Evolutionary conservation across 2,797 vertebrate genomes (phyloP), one percentile per base, ranked within the genome.

Genomic region (Manis javanica): DNA sequence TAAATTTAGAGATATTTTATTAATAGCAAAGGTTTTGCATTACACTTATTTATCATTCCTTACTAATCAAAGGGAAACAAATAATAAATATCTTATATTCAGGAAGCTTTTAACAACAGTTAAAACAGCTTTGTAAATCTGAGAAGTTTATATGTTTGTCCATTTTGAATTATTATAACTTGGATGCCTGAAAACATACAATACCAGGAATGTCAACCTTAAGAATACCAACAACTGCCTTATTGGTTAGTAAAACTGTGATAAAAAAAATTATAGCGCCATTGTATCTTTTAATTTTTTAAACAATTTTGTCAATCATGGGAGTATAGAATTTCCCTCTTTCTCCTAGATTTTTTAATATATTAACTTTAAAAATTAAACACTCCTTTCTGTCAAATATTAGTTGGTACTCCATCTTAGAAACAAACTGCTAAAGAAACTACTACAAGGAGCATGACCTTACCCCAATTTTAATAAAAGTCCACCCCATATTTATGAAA

Each of bases 1-100:
- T 59, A 1, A 96, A 86, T 87, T 87, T 90, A 74, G 97, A 90
- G 94, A 96, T 92, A 81, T 83, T 96, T 93, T 97, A 69, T 57
- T 77, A 98, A 97, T 90, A 97, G 72, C 88, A 95, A 98, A 98
- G 93, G 92, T 93, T 31, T 96, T 97, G 92, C 64, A 46, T 81
- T 16, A 2, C 66, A 55, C 91, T 98, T 63, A 0, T 96, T 93
- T 91, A 87, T 90, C 97, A 97, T 95, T 87, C 49, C 79, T 95
- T 91, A 86, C 37, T 90, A 98, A 79, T 97, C 85, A 91, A 95
- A 97, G 66, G 75, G 95, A 97, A 94, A 87, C 66, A 78, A n/a
- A n/a, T 11, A 34, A 86, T n/a, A 59, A 55, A 81, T 59, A 34
- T 19, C 53, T 59, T 89, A 90, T 85, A 59, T 93, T 81, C 78